Conservation (phyloP, 2,113 vertebrate genomes). For the Pogonocichla stellata region DNA sequence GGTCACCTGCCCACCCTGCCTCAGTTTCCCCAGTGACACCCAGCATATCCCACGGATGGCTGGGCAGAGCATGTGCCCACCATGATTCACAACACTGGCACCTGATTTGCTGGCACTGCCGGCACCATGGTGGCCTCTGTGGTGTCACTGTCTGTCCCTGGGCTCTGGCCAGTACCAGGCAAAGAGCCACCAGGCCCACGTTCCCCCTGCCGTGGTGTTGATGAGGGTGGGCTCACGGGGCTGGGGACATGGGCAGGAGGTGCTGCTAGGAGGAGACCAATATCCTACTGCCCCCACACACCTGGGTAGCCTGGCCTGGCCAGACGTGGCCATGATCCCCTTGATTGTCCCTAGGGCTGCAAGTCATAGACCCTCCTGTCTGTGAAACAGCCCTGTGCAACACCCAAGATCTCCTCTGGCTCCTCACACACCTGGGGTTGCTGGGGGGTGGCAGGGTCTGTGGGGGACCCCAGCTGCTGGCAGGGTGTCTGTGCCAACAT, state of each 20-base stretch:
- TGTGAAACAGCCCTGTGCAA: neutral
- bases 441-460: accelerated
- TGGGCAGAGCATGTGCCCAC: neutral
- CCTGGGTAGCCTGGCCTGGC: neutral
- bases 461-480: neutral
- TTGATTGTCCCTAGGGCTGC: accelerated
- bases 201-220: accelerated
- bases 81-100: neutral
- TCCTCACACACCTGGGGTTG: neutral
- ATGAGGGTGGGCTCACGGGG: accelerated
- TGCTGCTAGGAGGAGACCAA: neutral
- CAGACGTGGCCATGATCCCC: accelerated
- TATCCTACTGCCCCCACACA: accelerated
- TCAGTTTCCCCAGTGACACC: neutral
- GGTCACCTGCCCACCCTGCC: accelerated
- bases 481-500: neutral
- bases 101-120: neutral
- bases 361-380: accelerated
- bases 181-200: neutral
- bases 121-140: neutral
- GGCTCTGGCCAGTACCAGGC: neutral
- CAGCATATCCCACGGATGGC: neutral
- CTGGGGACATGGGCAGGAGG: accelerated
- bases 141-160: neutral
- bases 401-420: neutral